A percentile compares a stretch with the other conserved stretches of the same genome.
These are phyloP conservation scores for Nasonia longicornis DNA, from an alignment of 1,140 invertebrate genomes.

Conservation along the genomic window DNA sequence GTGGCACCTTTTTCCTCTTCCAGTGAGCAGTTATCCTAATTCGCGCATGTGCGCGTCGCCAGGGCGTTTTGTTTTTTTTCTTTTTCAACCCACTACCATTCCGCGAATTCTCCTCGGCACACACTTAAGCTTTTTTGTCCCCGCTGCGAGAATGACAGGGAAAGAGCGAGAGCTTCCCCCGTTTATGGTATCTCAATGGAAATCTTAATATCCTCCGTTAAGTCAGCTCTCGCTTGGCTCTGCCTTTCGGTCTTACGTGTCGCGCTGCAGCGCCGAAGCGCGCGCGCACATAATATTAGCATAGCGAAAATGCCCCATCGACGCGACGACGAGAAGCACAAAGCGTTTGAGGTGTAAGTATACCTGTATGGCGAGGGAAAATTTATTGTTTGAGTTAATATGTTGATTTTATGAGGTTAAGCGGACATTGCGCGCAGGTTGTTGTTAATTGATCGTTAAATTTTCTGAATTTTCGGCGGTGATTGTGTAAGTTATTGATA, in stretches of 20 bases:
- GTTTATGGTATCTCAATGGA: slow-evolving; percentile 42
- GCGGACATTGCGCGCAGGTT: slow-evolving; percentile 13
- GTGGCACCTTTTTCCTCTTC: not conserved
- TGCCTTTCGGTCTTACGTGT: not conserved
- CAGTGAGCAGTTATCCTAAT: not conserved
- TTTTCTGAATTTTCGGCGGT: not conserved
- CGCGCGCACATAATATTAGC: slow-evolving; percentile 38
- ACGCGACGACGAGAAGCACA: not conserved
- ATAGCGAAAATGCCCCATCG: slow-evolving; percentile 37
- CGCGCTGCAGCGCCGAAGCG: not conserved
- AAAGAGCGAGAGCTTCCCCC: slow-evolving; percentile 4
- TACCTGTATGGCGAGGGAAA: not conserved
- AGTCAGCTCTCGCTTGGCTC: slow-evolving; percentile 3
- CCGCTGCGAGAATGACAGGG: not conserved
- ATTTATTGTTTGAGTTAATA: slow-evolving; percentile 42
- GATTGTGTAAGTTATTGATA: too few species aligned
- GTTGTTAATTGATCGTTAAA: not conserved
- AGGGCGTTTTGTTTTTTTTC: not conserved
- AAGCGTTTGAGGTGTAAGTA: not conserved
- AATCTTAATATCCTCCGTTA: slow-evolving; percentile 44
- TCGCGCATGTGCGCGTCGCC: not conserved
- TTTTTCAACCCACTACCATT: not conserved
- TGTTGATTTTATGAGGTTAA: slow-evolving; percentile 46
- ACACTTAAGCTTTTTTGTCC: slow-evolving; percentile 27
- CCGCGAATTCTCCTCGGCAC: slow-evolving; percentile 2